Percentiles rank a stretch among this genome's conserved stretches.
phyloP scores from a whole-genome alignment of 2,888 invertebrate species.

The Andrena haemorrhoa region DNA sequence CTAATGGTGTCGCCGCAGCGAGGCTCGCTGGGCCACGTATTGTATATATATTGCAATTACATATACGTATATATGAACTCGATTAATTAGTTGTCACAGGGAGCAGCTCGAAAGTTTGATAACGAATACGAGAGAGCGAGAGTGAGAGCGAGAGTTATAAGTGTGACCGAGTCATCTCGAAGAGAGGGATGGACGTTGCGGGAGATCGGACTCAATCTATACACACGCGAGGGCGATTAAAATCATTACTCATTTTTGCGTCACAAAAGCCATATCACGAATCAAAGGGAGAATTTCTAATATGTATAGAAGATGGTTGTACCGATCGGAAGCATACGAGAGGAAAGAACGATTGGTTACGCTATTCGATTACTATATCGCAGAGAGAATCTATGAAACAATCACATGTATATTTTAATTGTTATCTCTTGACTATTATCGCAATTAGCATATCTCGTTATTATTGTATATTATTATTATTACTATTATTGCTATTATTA shows the following conservation, averaged over 20 bases:
- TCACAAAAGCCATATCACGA: slow-evolving; percentile 76
- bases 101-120: slow-evolving; percentile 55
- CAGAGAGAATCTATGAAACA: slow-evolving; percentile 66
- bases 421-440: slow-evolving; percentile 80
- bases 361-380: slow-evolving; percentile 71
- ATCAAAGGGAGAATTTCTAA: slow-evolving; percentile 75
- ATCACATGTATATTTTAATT: slow-evolving; percentile 79
- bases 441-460: slow-evolving; percentile 78
- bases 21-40: slow-evolving; percentile 49
- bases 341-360: slow-evolving; percentile 64
- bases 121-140: slow-evolving; percentile 20
- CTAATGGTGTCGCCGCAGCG: slow-evolving; percentile 35
- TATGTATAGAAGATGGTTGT: slow-evolving; percentile 50
- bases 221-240: slow-evolving; percentile 54
- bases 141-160: slow-evolving; percentile 4
- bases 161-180: slow-evolving; percentile 11
- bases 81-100: slow-evolving; percentile 51
- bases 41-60: slow-evolving; percentile 65
- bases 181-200: slow-evolving; percentile 33
- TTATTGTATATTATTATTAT: slow-evolving; percentile 78
- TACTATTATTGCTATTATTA: slow-evolving; percentile 67
- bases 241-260: slow-evolving; percentile 73
- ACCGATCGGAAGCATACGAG: slow-evolving; percentile 53
- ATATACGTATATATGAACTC: slow-evolving; percentile 49
- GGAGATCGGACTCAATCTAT: slow-evolving; percentile 33